Percentiles rank a stretch among this genome's conserved stretches.
These are phyloP conservation scores for Papilio machaon DNA, from an alignment of 1,140 invertebrate species.

Conservation along the genomic window DNA sequence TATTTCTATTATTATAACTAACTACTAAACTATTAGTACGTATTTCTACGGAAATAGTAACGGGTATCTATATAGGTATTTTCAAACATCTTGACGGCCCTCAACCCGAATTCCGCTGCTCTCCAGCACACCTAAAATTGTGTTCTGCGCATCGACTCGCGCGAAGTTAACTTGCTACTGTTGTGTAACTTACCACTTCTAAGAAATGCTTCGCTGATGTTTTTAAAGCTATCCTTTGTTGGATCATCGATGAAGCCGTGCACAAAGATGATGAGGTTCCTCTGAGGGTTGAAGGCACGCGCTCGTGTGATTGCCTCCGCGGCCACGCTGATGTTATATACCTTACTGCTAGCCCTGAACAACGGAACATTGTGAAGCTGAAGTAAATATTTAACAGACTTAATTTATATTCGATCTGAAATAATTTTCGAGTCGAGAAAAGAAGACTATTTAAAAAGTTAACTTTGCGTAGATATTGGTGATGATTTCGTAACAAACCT, in stretches of 20 bases:
- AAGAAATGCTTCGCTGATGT: slow-evolving; percentile 62
- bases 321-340: slow-evolving; percentile 31
- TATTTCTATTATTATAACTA: background rate
- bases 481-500: slow-evolving; percentile 40
- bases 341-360: slow-evolving; percentile 11
- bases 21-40: background rate
- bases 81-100: too few species aligned
- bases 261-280: slow-evolving; percentile 64
- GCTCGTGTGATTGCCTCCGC: slow-evolving; percentile 7
- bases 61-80: too few species aligned
- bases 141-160: too few species aligned
- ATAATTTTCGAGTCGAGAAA: too few species aligned
- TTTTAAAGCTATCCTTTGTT: slow-evolving; percentile 52
- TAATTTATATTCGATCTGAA: too few species aligned
- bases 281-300: slow-evolving; percentile 45
- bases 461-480: background rate
- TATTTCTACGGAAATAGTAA: too few species aligned
- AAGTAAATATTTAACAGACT: too few species aligned
- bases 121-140: too few species aligned
- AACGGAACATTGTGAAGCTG: background rate
- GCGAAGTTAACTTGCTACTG: background rate
- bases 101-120: too few species aligned
- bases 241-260: slow-evolving; percentile 79
- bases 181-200: slow-evolving; percentile 50
- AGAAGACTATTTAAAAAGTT: background rate